Base-by-base conservation (phyloP, 1,140 invertebrate genomes). In the Hycleus phaleratus region DNA sequence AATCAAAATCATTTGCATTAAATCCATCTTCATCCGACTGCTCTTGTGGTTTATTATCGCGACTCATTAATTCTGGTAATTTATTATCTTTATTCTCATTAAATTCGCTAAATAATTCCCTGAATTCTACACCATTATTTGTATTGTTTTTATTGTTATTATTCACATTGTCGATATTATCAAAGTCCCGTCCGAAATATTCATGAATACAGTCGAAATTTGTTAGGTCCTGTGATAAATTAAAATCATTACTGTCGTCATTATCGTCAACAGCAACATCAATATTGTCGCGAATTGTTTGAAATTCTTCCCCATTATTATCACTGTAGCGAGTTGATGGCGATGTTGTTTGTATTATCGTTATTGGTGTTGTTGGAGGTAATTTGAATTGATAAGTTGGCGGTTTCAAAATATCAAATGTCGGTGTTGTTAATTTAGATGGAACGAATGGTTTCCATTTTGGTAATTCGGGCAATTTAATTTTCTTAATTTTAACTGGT, bases 121-220 rank as follows among this genome's bases (percentile, higher is more conserved):
- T 10, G 18, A 32, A 11, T 26, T 53, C 38, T 48, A 32, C 46
- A 3, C 24, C 32, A 38, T n/a, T 38, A 46, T 53, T n/a, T 11
- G 9, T 11, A 44, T 32, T 5, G 2, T 38, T 49, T 3, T 32
- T 32, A 32, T 32, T 32, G 7, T 32, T 32, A 32, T 32, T 32
- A 32, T 32, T 32, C 4, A 5, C 7, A 32, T 32, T 32, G 7
- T 32, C 32, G 32, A 32, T 4, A 32, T 32, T 38, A 38, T 26
- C 6, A 12, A 12, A n/a, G 9, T 32, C 38, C 9, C 18, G 32
- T 8, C 51, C 51, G 25, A 45, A 44, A 46, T 38, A 53, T 25
- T 53, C 51, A 8, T 53, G 51, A n/a, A 53, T 53, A 26, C 51
- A 53, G 24, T 25, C 42, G 18, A 45, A 53, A 53, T 53, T 42